A percentile compares a stretch with the other conserved stretches of the same genome.
Evolutionary conservation across 2,113 vertebrate species (phyloP).

Genomic region (Nanorana parkeri): DNA sequence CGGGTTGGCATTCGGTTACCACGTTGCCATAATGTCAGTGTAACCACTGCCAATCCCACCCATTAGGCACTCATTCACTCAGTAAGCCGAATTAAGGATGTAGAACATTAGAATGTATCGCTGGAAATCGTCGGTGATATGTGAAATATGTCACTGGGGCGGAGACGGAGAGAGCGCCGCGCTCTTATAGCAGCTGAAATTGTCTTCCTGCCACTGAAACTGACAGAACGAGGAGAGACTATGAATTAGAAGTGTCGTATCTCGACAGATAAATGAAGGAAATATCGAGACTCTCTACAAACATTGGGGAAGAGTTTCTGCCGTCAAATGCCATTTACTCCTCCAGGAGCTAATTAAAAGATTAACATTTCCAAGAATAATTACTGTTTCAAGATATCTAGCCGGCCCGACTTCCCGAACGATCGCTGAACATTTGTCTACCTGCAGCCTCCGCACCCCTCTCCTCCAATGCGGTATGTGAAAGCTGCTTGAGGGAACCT

Average conservation of each 20-base stretch:
- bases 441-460: background rate
- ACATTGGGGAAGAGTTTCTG: constrained; percentile 62
- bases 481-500: too few species aligned
- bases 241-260: constrained; percentile 67
- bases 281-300: constrained; percentile 65
- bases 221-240: constrained; percentile 58
- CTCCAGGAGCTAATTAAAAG: constrained; percentile 72
- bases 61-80: too few species aligned
- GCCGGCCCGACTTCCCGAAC: constrained; percentile 22
- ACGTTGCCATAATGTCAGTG: too few species aligned
- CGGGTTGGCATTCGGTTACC: too few species aligned
- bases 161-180: background rate
- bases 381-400: constrained; percentile 62
- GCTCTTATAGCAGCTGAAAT: constrained; percentile 2
- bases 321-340: constrained; percentile 73
- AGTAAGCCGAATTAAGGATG: too few species aligned
- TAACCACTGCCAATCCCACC: too few species aligned
- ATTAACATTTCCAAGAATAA: constrained; percentile 73
- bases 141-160: background rate
- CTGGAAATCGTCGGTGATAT: too few species aligned
- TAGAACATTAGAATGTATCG: too few species aligned
- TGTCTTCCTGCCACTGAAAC: constrained; percentile 36
- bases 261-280: constrained; percentile 67
- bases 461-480: too few species aligned
- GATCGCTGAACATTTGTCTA: constrained; percentile 3